Conservation (phyloP, 1,140 invertebrate species). For the Doryteuthis pealeii region DNA sequence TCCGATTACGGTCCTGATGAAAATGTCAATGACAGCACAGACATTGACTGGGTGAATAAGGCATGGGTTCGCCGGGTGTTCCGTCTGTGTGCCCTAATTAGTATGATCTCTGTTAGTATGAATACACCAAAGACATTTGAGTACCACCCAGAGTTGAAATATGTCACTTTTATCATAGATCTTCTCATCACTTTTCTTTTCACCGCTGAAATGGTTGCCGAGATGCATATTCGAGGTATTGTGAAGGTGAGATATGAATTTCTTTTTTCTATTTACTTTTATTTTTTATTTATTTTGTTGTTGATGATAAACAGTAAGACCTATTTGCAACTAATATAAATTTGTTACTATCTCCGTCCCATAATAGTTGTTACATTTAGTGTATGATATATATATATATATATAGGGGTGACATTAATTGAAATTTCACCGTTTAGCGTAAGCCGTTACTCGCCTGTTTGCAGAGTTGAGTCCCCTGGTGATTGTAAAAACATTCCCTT, state of each 20-base stretch:
- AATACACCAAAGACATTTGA: constrained; percentile 97
- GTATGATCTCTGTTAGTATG: constrained; percentile 88
- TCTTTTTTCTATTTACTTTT: no score
- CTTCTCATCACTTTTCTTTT: constrained; percentile 87
- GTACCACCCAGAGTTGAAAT: constrained; percentile 74
- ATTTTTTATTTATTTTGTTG: no score
- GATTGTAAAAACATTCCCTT: no score
- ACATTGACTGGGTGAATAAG: constrained; percentile 97
- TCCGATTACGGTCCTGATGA: constrained; percentile 96
- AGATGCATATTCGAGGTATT: constrained; percentile 94
- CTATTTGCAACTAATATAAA: no score
- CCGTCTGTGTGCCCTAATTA: constrained; percentile 77
- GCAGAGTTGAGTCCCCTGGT: no score
- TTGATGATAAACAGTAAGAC: no score
- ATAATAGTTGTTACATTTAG: no score
- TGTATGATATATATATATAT: no score
- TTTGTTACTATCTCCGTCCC: no score
- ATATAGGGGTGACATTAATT: no score
- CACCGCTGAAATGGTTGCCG: constrained; percentile 96
- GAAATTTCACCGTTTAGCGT: no score
- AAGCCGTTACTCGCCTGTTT: no score
- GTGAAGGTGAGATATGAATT: constrained; percentile 69
- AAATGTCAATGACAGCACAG: constrained; percentile 89
- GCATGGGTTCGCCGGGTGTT: constrained; percentile 76
- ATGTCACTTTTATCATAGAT: constrained; percentile 86